Conservation (phyloP, 1,140 invertebrate species). For the Lutraria rhynchaena region DNA sequence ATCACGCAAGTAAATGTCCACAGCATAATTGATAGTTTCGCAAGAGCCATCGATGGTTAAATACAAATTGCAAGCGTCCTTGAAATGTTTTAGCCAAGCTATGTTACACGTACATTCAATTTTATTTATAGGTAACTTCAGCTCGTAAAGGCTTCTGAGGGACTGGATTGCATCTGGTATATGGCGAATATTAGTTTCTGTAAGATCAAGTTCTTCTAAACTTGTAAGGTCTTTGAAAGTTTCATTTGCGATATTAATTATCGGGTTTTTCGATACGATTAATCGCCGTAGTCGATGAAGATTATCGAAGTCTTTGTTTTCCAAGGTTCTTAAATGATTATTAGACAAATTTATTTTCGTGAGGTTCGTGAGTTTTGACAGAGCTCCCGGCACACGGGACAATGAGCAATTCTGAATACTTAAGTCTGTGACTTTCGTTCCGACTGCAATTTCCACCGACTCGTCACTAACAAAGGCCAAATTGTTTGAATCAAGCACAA, state of each 20-base stretch:
- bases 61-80: conserved; percentile 10
- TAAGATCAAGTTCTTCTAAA: conserved; percentile 35
- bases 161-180: conserved; percentile 49
- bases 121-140: conserved; percentile 29
- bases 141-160: not conserved
- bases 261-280: conserved; percentile 36
- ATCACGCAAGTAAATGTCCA: conserved; percentile 1
- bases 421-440: conserved; percentile 6
- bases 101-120: conserved; percentile 55
- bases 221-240: conserved; percentile 35
- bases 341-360: conserved; percentile 34
- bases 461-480: conserved; percentile 47
- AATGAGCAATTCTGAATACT: conserved; percentile 50
- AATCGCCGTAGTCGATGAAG: conserved; percentile 1
- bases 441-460: conserved; percentile 26
- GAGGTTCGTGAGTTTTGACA: conserved; percentile 49
- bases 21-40: conserved; percentile 37
- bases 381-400: conserved; percentile 41
- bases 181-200: conserved; percentile 23
- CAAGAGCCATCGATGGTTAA: conserved; percentile 45
- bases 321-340: conserved; percentile 47
- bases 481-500: conserved; percentile 45
- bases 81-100: conserved; percentile 53
- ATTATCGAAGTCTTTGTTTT: conserved; percentile 52
- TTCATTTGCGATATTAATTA: conserved; percentile 44